Conservation (phyloP, 2,888 invertebrate species). For the Allygus modestus region DNA sequence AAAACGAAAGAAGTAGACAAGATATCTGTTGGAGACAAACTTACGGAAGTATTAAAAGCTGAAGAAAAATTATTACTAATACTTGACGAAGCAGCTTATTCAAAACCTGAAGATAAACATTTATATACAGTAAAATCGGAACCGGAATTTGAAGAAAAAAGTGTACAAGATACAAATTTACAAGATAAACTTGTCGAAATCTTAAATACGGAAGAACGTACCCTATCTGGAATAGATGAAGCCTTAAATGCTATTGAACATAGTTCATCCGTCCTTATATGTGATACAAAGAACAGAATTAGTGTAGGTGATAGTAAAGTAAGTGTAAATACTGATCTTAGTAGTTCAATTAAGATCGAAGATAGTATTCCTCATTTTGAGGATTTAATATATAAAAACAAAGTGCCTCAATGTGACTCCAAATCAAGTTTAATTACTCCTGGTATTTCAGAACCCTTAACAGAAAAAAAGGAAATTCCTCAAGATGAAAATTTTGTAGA, state of each 20-base stretch:
- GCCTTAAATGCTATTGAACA: constrained; percentile 59
- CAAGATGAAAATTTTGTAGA: not conserved
- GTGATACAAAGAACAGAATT: not conserved
- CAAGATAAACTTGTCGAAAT: constrained; percentile 64
- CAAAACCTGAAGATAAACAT: not conserved
- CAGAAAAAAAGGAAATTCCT: not conserved
- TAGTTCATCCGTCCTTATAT: constrained; percentile 22
- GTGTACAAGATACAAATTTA: constrained; percentile 20
- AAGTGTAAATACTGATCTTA: not conserved
- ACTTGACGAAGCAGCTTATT: constrained; percentile 36
- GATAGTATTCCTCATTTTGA: not conserved
- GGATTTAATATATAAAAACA: not conserved
- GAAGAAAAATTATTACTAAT: constrained; percentile 44
- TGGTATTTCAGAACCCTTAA: not conserved
- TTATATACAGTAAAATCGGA: constrained; percentile 66
- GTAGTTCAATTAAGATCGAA: not conserved
- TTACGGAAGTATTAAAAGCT: constrained; percentile 60
- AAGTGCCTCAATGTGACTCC: constrained; percentile 29
- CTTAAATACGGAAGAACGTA: constrained; percentile 64
- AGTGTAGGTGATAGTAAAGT: constrained; percentile 1
- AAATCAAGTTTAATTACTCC: not conserved
- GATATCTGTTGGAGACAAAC: constrained; percentile 57
- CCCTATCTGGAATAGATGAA: constrained; percentile 64
- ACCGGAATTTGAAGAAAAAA: constrained; percentile 63
- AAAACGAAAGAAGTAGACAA: constrained; percentile 33